A percentile compares a stretch with the other conserved stretches of the same genome.
Evolutionary conservation across 2,888 invertebrate species (phyloP).

Genomic region (Petrolisthes manimaculis): DNA sequence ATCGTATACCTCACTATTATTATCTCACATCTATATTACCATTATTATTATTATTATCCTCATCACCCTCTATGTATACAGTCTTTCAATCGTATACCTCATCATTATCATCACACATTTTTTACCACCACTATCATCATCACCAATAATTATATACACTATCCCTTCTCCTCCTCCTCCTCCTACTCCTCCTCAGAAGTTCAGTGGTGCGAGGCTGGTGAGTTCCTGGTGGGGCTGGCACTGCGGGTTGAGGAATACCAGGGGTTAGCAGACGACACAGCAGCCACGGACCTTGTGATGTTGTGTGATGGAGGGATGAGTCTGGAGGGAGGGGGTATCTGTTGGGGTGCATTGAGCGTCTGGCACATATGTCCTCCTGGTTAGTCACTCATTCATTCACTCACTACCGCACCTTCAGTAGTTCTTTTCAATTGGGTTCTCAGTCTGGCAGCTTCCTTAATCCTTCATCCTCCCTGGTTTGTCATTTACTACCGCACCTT

Average conservation of each 20-base stretch:
- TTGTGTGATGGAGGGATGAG: background rate
- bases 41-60: background rate
- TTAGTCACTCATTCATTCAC: background rate
- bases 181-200: background rate
- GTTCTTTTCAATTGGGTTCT: too few relatives aligned
- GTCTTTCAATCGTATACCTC: background rate
- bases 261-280: constrained; percentile 16
- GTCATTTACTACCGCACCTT: too few relatives aligned
- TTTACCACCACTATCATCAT: background rate
- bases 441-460: background rate
- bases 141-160: background rate
- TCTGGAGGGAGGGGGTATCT: constrained; percentile 14
- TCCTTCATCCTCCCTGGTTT: background rate
- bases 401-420: too few relatives aligned
- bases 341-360: constrained; percentile 1
- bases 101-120: background rate
- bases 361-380: constrained; percentile 6
- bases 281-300: constrained; percentile 17
- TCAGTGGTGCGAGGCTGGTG: background rate
- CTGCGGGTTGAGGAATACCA: constrained; percentile 24
- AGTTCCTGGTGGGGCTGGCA: constrained; percentile 5
- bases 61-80: background rate
- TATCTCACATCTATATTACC: background rate
- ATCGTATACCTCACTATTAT: background rate
- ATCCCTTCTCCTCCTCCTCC: background rate